phyloP scores from a whole-genome alignment of 2,888 invertebrate genomes.

The Willowsia nigromaculata region DNA sequence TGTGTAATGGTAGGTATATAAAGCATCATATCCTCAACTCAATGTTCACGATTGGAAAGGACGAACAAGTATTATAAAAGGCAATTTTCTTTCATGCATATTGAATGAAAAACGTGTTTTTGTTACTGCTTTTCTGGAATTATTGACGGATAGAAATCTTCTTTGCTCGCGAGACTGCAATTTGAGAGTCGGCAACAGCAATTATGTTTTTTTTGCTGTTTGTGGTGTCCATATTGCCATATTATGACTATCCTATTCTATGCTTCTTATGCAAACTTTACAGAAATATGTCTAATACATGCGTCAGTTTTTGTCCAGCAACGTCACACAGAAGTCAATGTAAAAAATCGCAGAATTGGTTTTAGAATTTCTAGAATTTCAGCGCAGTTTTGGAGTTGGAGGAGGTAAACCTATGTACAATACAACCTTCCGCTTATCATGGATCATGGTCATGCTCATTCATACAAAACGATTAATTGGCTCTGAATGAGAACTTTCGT shows the following conservation, averaged over 20 bases:
- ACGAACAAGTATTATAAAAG: not conserved
- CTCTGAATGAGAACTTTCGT: not conserved
- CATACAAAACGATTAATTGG: not conserved
- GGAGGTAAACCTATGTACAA: no score
- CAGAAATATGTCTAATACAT: not conserved
- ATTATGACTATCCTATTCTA: not conserved
- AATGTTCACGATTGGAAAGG: not conserved
- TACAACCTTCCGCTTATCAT: no score
- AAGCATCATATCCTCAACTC: not conserved
- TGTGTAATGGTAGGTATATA: not conserved
- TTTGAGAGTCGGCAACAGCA: not conserved
- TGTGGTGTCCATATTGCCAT: not conserved
- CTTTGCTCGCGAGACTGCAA: not conserved
- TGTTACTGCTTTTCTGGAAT: not conserved
- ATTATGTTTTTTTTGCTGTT: not conserved
- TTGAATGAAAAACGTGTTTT: not conserved
- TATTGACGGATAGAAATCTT: slow-evolving; percentile 1
- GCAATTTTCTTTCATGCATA: not conserved
- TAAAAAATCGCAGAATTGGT: not conserved
- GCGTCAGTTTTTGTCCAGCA: not conserved
- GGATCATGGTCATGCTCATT: no score
- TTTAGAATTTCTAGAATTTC: not conserved
- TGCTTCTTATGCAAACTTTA: not conserved
- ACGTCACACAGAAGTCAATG: not conserved
- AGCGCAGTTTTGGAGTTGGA: not conserved